phyloP scores from a whole-genome alignment of 2,113 vertebrate genomes.

The Dunckerocampus dactyliophorus region DNA sequence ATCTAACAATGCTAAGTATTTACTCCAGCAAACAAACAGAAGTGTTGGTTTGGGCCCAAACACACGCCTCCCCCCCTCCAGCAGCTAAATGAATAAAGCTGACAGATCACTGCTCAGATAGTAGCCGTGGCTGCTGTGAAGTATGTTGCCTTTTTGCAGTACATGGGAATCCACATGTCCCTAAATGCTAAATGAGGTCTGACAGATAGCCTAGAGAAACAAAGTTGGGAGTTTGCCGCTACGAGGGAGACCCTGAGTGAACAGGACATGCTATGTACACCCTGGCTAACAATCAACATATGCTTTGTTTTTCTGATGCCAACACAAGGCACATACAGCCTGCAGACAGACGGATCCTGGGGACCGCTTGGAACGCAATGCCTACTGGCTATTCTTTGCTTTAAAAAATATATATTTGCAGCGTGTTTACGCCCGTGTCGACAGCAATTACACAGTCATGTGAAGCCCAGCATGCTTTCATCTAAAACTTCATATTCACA shows the following conservation, averaged over 20 bases:
- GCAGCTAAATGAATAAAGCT: slow-evolving; percentile 83
- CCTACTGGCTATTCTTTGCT: slow-evolving; percentile 67
- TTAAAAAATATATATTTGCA: slow-evolving; percentile 57
- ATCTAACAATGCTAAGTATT: neutral
- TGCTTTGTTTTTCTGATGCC: slow-evolving; percentile 87
- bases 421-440: slow-evolving; percentile 61
- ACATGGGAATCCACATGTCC: slow-evolving; percentile 87
- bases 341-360: slow-evolving; percentile 73
- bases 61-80: slow-evolving; percentile 68
- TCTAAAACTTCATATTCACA: neutral
- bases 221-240: slow-evolving; percentile 92
- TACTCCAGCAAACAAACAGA: slow-evolving; percentile 21
- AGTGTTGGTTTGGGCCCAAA: neutral
- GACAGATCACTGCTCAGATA: slow-evolving; percentile 91
- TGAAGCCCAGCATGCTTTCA: slow-evolving; percentile 15
- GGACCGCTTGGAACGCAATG: slow-evolving; percentile 70
- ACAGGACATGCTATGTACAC: slow-evolving; percentile 95
- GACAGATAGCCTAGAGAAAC: slow-evolving; percentile 99
- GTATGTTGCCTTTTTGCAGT: slow-evolving; percentile 87
- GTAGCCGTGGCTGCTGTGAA: slow-evolving; percentile 75
- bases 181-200: slow-evolving; percentile 91
- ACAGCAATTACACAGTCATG: slow-evolving; percentile 49
- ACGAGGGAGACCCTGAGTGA: slow-evolving; percentile 92
- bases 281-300: slow-evolving; percentile 98
- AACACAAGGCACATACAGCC: slow-evolving; percentile 82